Percentiles rank a stretch among this genome's conserved stretches.
Evolutionary conservation across 2,797 vertebrate genomes (phyloP).

Genomic region (Hylomyscus alleni): DNA sequence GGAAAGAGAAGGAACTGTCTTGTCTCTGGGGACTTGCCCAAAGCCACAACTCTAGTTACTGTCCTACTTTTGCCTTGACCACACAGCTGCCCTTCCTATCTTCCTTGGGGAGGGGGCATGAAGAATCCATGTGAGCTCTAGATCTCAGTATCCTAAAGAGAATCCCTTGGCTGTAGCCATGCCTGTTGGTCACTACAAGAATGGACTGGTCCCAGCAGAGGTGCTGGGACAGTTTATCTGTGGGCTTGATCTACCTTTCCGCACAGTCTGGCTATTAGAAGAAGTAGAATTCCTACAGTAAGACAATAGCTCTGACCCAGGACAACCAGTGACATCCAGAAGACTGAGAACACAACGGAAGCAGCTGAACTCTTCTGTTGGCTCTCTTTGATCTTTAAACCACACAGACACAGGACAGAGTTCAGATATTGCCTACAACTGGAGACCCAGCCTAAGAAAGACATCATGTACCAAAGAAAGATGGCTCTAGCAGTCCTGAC

Average conservation of each 20-base stretch:
- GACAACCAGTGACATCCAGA: neutral
- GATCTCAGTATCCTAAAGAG: neutral
- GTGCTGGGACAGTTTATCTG: neutral
- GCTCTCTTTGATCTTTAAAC: neutral
- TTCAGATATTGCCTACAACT: neutral
- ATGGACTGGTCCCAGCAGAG: neutral
- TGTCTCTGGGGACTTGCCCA: neutral
- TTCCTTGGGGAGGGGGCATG: neutral
- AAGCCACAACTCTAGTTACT: neutral
- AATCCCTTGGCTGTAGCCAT: too few species aligned
- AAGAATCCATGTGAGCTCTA: neutral
- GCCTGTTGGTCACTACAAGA: neutral
- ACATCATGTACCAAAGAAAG: neutral
- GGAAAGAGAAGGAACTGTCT: neutral
- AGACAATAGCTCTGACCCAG: neutral
- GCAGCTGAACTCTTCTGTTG: too few species aligned
- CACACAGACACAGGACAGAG: neutral
- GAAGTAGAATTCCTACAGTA: neutral
- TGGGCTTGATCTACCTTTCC: neutral
- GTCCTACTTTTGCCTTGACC: neutral
- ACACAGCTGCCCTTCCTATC: too few species aligned
- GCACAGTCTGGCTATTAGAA: neutral
- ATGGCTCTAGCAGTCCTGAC: neutral
- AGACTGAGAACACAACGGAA: neutral
- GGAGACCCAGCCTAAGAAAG: neutral